Conservation (phyloP, 2,888 invertebrate genomes). For the Meiosimyza platycephala region DNA sequence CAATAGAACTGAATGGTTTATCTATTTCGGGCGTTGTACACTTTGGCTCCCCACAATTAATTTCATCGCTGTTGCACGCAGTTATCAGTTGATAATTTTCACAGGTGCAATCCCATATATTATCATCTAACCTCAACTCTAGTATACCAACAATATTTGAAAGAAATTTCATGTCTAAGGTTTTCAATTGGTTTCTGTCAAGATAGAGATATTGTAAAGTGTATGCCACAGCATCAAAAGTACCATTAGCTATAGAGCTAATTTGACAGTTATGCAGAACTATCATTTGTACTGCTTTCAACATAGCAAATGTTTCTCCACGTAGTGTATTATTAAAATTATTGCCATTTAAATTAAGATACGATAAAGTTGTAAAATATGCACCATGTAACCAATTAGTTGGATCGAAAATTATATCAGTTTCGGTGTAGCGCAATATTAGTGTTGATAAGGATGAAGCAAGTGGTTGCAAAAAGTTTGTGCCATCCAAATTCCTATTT, state of each 20-base stretch:
- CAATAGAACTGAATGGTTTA: neutral
- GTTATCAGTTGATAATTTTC: slow-evolving; percentile 37
- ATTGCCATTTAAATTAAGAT: slow-evolving; percentile 50
- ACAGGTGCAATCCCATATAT: slow-evolving; percentile 50
- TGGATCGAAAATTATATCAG: slow-evolving; percentile 37
- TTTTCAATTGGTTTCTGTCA: slow-evolving; percentile 47
- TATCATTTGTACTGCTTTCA: slow-evolving; percentile 44
- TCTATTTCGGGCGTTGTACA: slow-evolving; percentile 44
- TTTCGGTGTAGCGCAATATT: slow-evolving; percentile 29
- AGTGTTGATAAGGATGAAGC: slow-evolving; percentile 38
- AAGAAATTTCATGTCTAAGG: slow-evolving; percentile 43
- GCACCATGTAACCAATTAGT: slow-evolving; percentile 46
- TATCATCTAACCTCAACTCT: slow-evolving; percentile 34
- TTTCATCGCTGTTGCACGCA: slow-evolving; percentile 20
- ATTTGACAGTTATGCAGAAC: slow-evolving; percentile 47
- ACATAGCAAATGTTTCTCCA: slow-evolving; percentile 43
- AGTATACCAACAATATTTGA: slow-evolving; percentile 10
- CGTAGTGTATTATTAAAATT: slow-evolving; percentile 46
- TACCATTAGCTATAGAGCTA: slow-evolving; percentile 31
- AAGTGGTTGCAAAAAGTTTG: slow-evolving; percentile 48
- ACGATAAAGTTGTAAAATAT: slow-evolving; percentile 38
- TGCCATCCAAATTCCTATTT: slow-evolving; percentile 33
- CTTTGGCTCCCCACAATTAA: slow-evolving; percentile 13
- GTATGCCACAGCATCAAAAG: slow-evolving; percentile 29
- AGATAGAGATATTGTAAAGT: slow-evolving; percentile 45